These are phyloP conservation scores for Xylota sylvarum DNA, from an alignment of 2,888 invertebrate species.

Conservation along the genomic window DNA sequence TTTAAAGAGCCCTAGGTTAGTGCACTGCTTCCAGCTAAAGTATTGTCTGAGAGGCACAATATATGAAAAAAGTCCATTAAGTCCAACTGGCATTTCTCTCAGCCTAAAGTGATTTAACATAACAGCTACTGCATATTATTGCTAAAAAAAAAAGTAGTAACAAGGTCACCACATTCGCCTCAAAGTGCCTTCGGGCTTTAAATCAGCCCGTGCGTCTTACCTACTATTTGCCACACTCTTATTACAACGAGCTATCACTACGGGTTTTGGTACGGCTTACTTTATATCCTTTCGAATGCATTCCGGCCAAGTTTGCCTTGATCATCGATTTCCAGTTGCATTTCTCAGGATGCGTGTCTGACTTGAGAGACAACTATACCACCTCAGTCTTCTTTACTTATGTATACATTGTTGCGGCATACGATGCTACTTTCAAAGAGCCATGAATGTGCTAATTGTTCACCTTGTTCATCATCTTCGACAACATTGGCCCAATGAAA, in stretches of 20 bases:
- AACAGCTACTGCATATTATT: not conserved
- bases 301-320: constrained; percentile 13
- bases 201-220: not conserved
- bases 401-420: constrained; percentile 14
- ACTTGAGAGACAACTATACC: not conserved
- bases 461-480: constrained; percentile 51
- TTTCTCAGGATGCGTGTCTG: constrained; percentile 31
- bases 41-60: too few species aligned
- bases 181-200: not conserved
- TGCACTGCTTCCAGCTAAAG: too few species aligned
- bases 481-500: constrained; percentile 8
- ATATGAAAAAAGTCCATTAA: too few species aligned
- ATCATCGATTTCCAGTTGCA: constrained; percentile 9
- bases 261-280: constrained; percentile 19
- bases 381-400: not conserved
- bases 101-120: not conserved
- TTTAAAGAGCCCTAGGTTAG: too few species aligned
- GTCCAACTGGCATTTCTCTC: too few species aligned
- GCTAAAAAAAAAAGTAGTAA: not conserved
- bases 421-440: constrained; percentile 44
- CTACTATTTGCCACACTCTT: not conserved
- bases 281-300: constrained; percentile 2
- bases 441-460: constrained; percentile 63
- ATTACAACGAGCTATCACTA: not conserved
- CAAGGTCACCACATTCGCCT: not conserved